Evolutionary conservation across 2,888 invertebrate genomes (phyloP), one percentile per base, ranked within the genome.

Genomic region (Agonopterix heracliana): DNA sequence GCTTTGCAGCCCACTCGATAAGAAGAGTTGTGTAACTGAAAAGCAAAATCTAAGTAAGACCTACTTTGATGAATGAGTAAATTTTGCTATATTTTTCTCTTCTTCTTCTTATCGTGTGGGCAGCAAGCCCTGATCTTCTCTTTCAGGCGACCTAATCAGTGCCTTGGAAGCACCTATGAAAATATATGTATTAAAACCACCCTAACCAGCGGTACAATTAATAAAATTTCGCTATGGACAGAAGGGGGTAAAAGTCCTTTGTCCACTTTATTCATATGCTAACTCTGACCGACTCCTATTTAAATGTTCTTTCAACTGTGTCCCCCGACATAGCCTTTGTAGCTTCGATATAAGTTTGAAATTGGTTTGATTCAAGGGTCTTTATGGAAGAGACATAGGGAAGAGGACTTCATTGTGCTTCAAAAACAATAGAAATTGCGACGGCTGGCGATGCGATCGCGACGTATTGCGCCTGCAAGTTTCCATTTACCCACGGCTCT

Each of bases 191-290:
- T 26, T 26, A 26, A 26, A 26, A 41, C 59, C 59, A 48, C 64
- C 48, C 47, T 44, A 45, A 26, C 12, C 41, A 41, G 46, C 43
- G 48, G 49, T 42, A 48, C 74, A 76, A 79, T 81, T 82, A 81
- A 83, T 82, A 81, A 78, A 81, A 81, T 74, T 75, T 74, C 71
- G 68, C 71, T 61, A 66, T 68, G 73, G 68, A 64, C 72, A 68
- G 66, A 65, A 71, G 73, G 74, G 74, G 26, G 26, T 26, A 26
- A 26, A 26, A 26, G 68, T 71, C 75, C 73, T 77, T 82, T 82
- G 83, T 83, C 78, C 81, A 78, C 65, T 78, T 78, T 81, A 83
- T 85, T 84, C 81, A 83, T 83, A 81, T 83, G 84, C 81, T 81
- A 85, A 85, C 78, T 81, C 75, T 68, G 68, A 66, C 59, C 66